Evolutionary conservation across 2,888 invertebrate species (phyloP).

Genomic region (Cosmia pyralina): DNA sequence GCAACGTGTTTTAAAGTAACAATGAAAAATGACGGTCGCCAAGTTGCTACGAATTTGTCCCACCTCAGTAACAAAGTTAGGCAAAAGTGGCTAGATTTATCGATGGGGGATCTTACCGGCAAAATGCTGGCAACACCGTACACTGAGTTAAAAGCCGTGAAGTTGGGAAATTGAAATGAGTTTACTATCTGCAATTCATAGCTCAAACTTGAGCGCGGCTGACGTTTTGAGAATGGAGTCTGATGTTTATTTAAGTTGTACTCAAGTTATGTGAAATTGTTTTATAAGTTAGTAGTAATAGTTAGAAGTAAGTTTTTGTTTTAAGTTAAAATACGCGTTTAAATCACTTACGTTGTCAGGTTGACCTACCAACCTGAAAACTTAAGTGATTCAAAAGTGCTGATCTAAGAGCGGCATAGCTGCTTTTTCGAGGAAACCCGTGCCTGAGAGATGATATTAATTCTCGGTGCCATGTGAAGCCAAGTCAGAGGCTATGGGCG

Average conservation of each 20-base stretch:
- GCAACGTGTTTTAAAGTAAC: conserved; percentile 71
- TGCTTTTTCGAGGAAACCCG: no score
- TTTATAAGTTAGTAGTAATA: conserved; percentile 2
- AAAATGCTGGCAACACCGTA: conserved; percentile 58
- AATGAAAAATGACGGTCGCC: conserved; percentile 69
- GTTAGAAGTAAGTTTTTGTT: background rate
- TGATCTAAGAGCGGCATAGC: background rate
- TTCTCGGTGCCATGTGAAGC: no score
- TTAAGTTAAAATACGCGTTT: background rate
- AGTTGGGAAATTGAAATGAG: conserved; percentile 65
- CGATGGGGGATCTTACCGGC: conserved; percentile 64
- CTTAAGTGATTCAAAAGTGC: background rate
- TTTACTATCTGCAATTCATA: conserved; percentile 65
- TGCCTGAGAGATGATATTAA: no score
- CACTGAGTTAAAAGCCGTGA: conserved; percentile 63
- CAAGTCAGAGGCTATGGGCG: no score
- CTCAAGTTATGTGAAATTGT: conserved; percentile 23
- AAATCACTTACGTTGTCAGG: background rate
- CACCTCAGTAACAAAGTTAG: conserved; percentile 71
- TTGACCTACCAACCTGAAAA: background rate
- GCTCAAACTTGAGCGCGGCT: conserved; percentile 48
- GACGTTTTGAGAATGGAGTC: conserved; percentile 42
- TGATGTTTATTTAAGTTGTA: conserved; percentile 55
- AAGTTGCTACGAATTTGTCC: conserved; percentile 69
- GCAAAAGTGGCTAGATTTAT: conserved; percentile 71